These are phyloP conservation scores for Scolanthus callimorphus DNA, from an alignment of 92 coral and sea anemone genomes.

Conservation along the genomic window DNA sequence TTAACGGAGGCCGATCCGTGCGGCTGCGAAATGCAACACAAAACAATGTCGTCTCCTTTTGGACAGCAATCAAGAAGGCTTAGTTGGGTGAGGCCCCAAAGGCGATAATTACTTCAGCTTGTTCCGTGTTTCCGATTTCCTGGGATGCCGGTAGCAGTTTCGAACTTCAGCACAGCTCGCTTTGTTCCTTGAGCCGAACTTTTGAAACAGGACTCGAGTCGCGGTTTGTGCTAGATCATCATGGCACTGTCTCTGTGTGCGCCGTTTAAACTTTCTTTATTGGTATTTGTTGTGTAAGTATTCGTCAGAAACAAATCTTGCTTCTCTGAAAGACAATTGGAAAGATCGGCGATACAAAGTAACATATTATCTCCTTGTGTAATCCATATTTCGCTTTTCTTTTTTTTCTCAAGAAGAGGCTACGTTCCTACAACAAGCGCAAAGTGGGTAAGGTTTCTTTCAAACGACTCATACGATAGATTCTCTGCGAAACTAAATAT, in stretches of 20 bases:
- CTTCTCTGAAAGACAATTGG: no score
- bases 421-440: conserved; percentile 23
- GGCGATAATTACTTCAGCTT: conserved; percentile 14
- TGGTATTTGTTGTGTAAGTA: conserved; percentile 73
- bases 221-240: not conserved
- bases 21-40: not conserved
- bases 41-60: no score
- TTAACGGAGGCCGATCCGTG: conserved; percentile 1
- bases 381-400: not conserved
- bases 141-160: conserved; percentile 1
- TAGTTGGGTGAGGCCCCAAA: conserved; percentile 38
- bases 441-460: conserved; percentile 29
- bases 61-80: no score
- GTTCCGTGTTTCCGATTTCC: conserved; percentile 1
- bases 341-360: no score
- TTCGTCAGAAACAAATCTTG: not conserved
- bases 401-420: conserved; percentile 15
- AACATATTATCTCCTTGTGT: not conserved
- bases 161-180: not conserved
- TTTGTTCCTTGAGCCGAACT: not conserved
- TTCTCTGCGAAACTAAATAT: not conserved
- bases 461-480: not conserved
- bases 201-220: not conserved
- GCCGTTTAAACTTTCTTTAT: conserved; percentile 29
- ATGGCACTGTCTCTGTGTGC: conserved; percentile 15